Evolutionary conservation across 2,797 vertebrate species (phyloP).

Genomic region (Anableps anableps): DNA sequence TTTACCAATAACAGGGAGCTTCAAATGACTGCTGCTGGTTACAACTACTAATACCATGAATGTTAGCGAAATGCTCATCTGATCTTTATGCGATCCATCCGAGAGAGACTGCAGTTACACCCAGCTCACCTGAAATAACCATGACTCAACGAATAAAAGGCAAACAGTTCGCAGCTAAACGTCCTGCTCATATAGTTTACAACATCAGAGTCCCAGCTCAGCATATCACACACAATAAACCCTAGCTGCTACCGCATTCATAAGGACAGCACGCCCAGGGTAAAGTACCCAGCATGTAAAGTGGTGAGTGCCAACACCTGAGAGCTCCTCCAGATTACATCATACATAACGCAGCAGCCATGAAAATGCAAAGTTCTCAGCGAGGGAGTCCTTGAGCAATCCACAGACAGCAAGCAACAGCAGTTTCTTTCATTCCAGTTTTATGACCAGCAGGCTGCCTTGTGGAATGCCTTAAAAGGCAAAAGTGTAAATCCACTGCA

Average conservation of each 20-base stretch:
- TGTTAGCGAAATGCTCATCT: no score
- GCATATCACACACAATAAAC: background rate
- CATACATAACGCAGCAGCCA: slow-evolving; percentile 63
- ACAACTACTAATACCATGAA: background rate
- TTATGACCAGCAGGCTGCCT: slow-evolving; percentile 67
- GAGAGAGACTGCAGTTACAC: background rate
- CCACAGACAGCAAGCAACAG: slow-evolving; percentile 56
- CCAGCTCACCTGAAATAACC: background rate
- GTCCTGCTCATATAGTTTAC: background rate
- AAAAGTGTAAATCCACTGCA: slow-evolving; percentile 80
- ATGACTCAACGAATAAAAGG: background rate
- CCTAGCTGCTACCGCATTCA: background rate
- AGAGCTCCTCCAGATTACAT: slow-evolving; percentile 65
- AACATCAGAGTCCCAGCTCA: background rate
- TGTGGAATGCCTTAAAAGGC: slow-evolving; percentile 82
- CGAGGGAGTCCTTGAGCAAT: slow-evolving; percentile 59
- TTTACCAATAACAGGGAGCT: background rate
- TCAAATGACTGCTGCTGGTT: background rate
- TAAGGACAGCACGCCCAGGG: slow-evolving; percentile 58
- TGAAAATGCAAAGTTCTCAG: slow-evolving; percentile 73
- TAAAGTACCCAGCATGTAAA: slow-evolving; percentile 52
- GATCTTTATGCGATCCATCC: background rate
- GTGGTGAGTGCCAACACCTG: slow-evolving; percentile 22
- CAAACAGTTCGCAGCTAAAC: background rate
- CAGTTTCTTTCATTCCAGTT: slow-evolving; percentile 76